phyloP scores from a whole-genome alignment of 2,113 vertebrate genomes.

The Piprites chloris region DNA sequence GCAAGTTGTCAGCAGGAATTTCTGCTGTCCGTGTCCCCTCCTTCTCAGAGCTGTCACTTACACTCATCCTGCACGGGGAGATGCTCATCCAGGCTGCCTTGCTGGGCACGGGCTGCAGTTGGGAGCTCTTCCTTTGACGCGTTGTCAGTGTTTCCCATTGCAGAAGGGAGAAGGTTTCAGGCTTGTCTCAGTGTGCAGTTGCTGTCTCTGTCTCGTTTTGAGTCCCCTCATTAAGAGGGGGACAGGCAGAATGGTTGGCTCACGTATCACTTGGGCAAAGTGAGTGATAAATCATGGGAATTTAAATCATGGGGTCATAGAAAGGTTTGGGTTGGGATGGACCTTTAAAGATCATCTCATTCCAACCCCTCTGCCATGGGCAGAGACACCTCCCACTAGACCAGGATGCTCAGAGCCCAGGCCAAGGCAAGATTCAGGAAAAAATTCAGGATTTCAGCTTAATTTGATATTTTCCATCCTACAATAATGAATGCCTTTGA shows the following conservation, averaged over 20 bases:
- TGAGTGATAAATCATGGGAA: background rate
- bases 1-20: background rate
- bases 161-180: background rate
- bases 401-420: background rate
- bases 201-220: background rate
- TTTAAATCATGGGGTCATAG: accelerated
- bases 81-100: background rate
- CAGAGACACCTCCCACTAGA: background rate
- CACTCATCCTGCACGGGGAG: background rate
- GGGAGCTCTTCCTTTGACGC: background rate
- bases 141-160: accelerated
- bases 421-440: background rate
- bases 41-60: background rate
- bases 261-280: accelerated
- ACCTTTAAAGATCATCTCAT: background rate
- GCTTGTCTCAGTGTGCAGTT: background rate
- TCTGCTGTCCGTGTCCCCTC: background rate
- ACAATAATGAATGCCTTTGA: background rate
- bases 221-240: background rate
- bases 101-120: background rate
- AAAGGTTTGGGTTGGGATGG: background rate
- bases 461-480: background rate
- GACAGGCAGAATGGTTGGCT: accelerated
- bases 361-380: background rate
- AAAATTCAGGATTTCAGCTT: background rate